A percentile compares a stretch with the other conserved stretches of the same genome.
These are phyloP conservation scores for Parnassius apollo DNA, from an alignment of 2,888 invertebrate genomes.

Conservation along the genomic window DNA sequence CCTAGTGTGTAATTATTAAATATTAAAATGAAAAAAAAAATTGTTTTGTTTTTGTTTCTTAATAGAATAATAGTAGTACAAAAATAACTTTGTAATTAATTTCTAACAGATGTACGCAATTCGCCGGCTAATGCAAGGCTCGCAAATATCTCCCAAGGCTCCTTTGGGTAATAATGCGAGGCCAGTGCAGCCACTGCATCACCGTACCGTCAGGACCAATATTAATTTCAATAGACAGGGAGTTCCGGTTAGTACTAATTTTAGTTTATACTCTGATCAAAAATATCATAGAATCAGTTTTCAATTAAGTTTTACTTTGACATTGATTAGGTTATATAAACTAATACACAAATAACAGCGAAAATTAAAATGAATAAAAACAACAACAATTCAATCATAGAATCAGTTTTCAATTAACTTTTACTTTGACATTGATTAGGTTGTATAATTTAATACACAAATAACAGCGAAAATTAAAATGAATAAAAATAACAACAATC, in stretches of 20 bases:
- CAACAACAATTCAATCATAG: too few species aligned
- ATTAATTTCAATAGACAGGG: conserved; percentile 93
- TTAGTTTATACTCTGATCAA: too few species aligned
- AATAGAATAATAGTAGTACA: neutral
- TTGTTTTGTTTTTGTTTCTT: neutral
- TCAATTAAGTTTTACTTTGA: too few species aligned
- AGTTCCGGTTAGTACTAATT: conserved; percentile 50
- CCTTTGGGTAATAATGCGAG: conserved; percentile 96
- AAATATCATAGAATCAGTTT: too few species aligned
- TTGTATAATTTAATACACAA: too few species aligned
- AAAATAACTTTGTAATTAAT: neutral
- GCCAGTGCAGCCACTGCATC: conserved; percentile 95
- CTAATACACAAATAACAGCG: too few species aligned
- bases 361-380: too few species aligned
- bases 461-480: too few species aligned
- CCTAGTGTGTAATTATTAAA: neutral
- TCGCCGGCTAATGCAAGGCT: conserved; percentile 94
- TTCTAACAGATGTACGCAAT: conserved; percentile 89
- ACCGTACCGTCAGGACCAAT: conserved; percentile 97
- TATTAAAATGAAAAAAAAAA: neutral
- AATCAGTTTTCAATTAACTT: too few species aligned
- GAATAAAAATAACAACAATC: too few species aligned
- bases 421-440: too few species aligned
- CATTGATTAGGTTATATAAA: too few species aligned
- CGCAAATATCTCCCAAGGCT: conserved; percentile 91